Percentiles rank a stretch among this genome's conserved stretches.
These are phyloP conservation scores for Andrena fulva DNA, from an alignment of 2,888 invertebrate species.

Conservation along the genomic window DNA sequence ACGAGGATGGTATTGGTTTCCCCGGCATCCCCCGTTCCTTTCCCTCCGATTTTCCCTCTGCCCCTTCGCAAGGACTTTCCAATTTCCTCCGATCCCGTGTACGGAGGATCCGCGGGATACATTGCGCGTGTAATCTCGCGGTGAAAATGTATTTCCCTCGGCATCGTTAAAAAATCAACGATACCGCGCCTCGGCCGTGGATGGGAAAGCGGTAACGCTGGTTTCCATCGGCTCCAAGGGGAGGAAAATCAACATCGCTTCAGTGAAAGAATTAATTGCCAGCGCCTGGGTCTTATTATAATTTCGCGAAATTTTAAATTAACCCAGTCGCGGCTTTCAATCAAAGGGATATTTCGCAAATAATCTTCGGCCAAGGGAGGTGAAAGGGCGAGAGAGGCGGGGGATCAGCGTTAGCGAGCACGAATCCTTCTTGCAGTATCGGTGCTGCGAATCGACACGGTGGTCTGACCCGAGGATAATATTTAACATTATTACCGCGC, in stretches of 20 bases:
- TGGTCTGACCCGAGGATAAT: constrained; percentile 56
- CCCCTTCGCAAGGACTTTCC: constrained; percentile 28
- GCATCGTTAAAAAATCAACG: constrained; percentile 41
- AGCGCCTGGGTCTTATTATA: constrained; percentile 24
- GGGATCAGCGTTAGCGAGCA: background rate
- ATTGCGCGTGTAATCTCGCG: constrained; percentile 52
- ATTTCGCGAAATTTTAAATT: constrained; percentile 49
- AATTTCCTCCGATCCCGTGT: constrained; percentile 49
- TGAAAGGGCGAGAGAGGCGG: background rate
- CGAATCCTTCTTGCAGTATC: background rate
- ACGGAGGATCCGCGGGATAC: constrained; percentile 50
- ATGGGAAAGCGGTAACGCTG: constrained; percentile 33
- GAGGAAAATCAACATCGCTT: constrained; percentile 58
- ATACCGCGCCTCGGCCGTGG: background rate
- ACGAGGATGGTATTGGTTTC: background rate
- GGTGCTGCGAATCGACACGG: constrained; percentile 40
- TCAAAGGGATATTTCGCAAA: constrained; percentile 48
- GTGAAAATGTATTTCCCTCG: constrained; percentile 43
- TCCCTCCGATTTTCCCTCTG: background rate
- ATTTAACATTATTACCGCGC: constrained; percentile 66
- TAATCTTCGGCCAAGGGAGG: constrained; percentile 11
- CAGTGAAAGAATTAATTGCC: constrained; percentile 36
- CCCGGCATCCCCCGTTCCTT: background rate
- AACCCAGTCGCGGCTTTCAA: constrained; percentile 30
- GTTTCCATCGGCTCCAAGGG: constrained; percentile 32